phyloP scores from a whole-genome alignment of 2,888 invertebrate genomes.

The Tetragnatha montana region DNA sequence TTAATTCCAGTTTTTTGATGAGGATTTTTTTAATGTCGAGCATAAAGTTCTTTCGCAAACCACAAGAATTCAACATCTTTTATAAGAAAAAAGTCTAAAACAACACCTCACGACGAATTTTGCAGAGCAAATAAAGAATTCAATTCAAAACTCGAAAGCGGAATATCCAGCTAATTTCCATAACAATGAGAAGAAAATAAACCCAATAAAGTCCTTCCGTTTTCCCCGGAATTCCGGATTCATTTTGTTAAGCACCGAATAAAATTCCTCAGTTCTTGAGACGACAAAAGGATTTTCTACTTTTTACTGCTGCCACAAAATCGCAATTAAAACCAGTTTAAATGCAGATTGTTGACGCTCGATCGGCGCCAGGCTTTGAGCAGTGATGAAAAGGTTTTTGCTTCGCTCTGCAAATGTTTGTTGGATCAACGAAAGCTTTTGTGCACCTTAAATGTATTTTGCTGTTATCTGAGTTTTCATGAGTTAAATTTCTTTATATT shows the following conservation, averaged over 20 bases:
- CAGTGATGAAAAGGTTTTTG: background rate
- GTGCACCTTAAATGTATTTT: too few species aligned
- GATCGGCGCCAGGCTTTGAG: background rate
- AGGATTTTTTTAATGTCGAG: too few species aligned
- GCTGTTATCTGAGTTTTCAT: too few species aligned
- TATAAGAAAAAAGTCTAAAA: too few species aligned
- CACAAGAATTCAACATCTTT: too few species aligned
- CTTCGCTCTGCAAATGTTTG: background rate
- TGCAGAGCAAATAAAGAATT: background rate
- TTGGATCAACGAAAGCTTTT: background rate
- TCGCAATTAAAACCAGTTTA: background rate
- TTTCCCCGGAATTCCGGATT: background rate
- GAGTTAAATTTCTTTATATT: too few species aligned
- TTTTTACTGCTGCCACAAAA: background rate
- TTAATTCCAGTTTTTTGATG: too few species aligned
- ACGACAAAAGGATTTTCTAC: background rate
- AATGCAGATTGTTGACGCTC: background rate
- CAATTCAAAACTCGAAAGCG: background rate
- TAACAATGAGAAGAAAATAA: background rate
- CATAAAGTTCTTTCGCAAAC: too few species aligned
- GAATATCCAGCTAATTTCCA: background rate
- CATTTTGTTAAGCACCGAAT: background rate
- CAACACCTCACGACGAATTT: background rate
- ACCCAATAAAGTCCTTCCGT: background rate
- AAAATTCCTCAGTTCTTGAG: background rate